Base-by-base conservation (phyloP, 1,140 invertebrate species). In the Leptopilina clavipes region DNA sequence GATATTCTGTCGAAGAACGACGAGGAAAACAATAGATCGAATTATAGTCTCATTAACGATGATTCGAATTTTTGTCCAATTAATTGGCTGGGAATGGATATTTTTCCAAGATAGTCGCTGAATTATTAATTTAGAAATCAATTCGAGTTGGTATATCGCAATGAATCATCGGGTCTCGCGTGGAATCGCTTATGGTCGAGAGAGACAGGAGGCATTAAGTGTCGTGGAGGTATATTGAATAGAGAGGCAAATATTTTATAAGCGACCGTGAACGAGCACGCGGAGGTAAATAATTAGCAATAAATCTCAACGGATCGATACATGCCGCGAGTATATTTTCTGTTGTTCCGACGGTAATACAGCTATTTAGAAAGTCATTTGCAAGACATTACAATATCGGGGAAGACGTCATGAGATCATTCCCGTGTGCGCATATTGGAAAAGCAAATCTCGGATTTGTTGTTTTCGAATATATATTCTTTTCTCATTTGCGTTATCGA, bases 71-170 rank as follows among this genome's bases (percentile, higher is more conserved):
- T 65, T 65, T 65, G 22, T 65, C 22, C 25, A 65, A 37, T 65
- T 31, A 65, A 65, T 25, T 65, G 12, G 22, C 59, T 65, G 19
- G 25, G 19, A 65, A 31, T 65, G 7, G 14, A 31, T 65, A 65
- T 65, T 37, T 65, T 65, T 65, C 11, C 25, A 65, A 9, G 59
- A 14, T 65, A 65, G 59, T 65, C 59, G 25, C 59, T 65, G 59
- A 65, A 65, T 65, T 65, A 65, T 65, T 65, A 65, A 65, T 65
- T 65, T 65, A 65, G 59, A 31, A 65, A 65, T 65, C 59, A 65
- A 65, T 65, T 12, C 25, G 19, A 31, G 22, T 22, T 65, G 22
- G 59, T 65, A 31, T 65, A 65, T 65, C 59, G 59, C 59, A 19
- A 65, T 65, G 59, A 65, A 65, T 65, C 59, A 65, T 65, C 59